Conservation (phyloP, 2,797 vertebrate genomes). For the Siniperca scherzeri region DNA sequence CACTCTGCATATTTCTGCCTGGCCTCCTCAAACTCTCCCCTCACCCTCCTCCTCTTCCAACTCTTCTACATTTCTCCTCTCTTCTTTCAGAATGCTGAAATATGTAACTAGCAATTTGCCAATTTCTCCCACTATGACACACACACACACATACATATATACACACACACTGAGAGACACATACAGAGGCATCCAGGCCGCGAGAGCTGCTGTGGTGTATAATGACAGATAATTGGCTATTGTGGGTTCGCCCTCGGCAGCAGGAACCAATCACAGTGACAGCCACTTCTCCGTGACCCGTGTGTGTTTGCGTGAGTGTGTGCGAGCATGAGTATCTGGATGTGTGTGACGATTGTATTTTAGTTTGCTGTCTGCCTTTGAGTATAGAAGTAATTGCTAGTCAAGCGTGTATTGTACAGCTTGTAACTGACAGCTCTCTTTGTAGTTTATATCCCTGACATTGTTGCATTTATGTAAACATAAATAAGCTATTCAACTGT, state of each 20-base stretch:
- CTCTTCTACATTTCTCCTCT: slow-evolving; percentile 56
- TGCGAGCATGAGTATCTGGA: slow-evolving; percentile 1
- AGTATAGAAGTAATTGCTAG: slow-evolving; percentile 47
- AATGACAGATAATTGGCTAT: slow-evolving; percentile 85
- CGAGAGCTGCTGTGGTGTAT: slow-evolving; percentile 80
- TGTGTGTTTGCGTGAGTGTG: slow-evolving; percentile 37
- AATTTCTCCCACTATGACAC: slow-evolving; percentile 70
- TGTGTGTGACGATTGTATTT: slow-evolving; percentile 61
- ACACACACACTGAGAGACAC: slow-evolving; percentile 34
- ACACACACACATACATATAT: slow-evolving; percentile 20
- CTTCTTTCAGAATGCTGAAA: slow-evolving; percentile 70
- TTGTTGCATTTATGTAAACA: slow-evolving; percentile 55
- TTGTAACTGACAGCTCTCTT: slow-evolving; percentile 53
- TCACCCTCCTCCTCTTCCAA: slow-evolving; percentile 16
- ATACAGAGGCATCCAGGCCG: slow-evolving; percentile 67
- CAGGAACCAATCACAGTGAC: slow-evolving; percentile 82
- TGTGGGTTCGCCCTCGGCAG: slow-evolving; percentile 78
- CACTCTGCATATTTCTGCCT: slow-evolving; percentile 63
- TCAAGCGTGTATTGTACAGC: slow-evolving; percentile 20
- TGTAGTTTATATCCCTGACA: slow-evolving; percentile 38
- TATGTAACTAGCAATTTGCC: slow-evolving; percentile 80
- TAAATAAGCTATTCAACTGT: slow-evolving; percentile 36
- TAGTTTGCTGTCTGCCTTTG: slow-evolving; percentile 53
- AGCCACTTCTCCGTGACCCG: slow-evolving; percentile 79
- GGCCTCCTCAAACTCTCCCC: slow-evolving; percentile 48